A percentile compares a stretch with the other conserved stretches of the same genome.
Evolutionary conservation across 2,888 invertebrate genomes (phyloP).

Genomic region (Drosophila putrida): DNA sequence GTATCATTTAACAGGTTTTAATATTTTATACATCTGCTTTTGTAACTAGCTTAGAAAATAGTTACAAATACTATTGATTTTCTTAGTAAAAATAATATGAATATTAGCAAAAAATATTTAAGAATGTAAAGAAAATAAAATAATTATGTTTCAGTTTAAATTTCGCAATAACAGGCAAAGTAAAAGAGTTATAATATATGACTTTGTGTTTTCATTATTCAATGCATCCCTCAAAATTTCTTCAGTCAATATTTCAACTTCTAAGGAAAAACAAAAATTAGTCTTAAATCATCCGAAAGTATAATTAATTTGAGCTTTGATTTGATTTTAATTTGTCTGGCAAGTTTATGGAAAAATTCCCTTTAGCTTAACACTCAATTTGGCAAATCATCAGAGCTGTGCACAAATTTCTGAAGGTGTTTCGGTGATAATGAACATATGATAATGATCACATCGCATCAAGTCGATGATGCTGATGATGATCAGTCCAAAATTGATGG

Average conservation of each 20-base stretch:
- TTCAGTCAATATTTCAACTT: neutral
- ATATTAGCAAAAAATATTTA: too few relatives aligned
- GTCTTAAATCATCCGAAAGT: slow-evolving; percentile 6
- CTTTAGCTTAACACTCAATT: slow-evolving; percentile 50
- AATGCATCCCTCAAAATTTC: too few relatives aligned
- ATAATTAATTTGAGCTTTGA: slow-evolving; percentile 22
- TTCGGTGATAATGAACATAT: slow-evolving; percentile 49
- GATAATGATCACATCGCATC: slow-evolving; percentile 49
- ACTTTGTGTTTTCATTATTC: too few relatives aligned
- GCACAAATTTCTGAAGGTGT: slow-evolving; percentile 28
- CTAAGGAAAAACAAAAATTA: neutral
- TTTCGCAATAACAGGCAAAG: too few relatives aligned
- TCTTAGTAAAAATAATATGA: too few relatives aligned
- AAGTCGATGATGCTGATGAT: slow-evolving; percentile 8
- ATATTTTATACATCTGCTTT: too few relatives aligned
- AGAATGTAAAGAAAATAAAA: too few relatives aligned
- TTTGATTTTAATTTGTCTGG: slow-evolving; percentile 4
- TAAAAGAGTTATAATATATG: too few relatives aligned
- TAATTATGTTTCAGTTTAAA: too few relatives aligned
- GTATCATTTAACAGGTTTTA: too few relatives aligned
- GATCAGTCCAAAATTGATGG: slow-evolving; percentile 28
- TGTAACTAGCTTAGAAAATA: too few relatives aligned
- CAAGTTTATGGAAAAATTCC: slow-evolving; percentile 29
- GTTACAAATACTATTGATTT: too few relatives aligned
- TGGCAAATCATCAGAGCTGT: slow-evolving; percentile 44